Conservation (phyloP, 1,140 invertebrate genomes). For the Myzus persicae region DNA sequence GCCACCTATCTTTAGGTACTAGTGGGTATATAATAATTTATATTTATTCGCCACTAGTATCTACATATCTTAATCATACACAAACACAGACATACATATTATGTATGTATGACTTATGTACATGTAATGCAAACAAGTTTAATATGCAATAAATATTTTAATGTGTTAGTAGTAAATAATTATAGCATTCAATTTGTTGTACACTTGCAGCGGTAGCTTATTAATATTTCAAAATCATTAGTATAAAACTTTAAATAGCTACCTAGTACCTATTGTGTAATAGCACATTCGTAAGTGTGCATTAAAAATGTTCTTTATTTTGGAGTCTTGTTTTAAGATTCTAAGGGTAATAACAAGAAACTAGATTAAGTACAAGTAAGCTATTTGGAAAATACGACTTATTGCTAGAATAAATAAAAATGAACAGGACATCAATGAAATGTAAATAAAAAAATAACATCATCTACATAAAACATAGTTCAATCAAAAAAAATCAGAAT, state of each 20-base stretch:
- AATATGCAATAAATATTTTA: background rate
- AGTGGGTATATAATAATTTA: background rate
- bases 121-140: background rate
- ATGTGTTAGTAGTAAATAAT: background rate
- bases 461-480: too few species aligned
- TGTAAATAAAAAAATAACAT: too few species aligned
- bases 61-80: background rate
- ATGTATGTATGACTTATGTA: background rate
- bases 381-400: background rate
- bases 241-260: background rate
- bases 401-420: background rate
- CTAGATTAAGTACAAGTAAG: too few species aligned
- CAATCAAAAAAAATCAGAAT: too few species aligned
- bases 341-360: background rate
- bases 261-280: background rate
- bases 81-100: background rate
- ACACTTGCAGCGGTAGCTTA: background rate
- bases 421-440: too few species aligned
- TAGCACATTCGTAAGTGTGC: background rate
- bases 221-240: background rate
- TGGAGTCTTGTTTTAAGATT: background rate
- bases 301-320: background rate
- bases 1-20: background rate
- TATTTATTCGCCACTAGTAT: background rate
- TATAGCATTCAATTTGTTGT: background rate